These are phyloP conservation scores for Byasa hedistus DNA, from an alignment of 2,888 invertebrate genomes.

Conservation along the genomic window DNA sequence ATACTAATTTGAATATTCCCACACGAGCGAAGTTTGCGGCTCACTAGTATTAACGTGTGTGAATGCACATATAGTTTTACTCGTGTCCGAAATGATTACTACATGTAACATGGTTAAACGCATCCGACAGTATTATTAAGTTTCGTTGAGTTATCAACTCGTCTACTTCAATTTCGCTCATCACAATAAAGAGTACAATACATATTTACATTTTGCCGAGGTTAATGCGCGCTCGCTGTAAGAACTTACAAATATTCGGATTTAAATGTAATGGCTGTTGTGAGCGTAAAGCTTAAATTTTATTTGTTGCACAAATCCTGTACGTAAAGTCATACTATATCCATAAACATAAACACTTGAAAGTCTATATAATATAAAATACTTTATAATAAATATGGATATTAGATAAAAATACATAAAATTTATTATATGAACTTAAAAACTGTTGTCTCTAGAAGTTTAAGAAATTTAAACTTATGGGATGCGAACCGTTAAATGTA, in stretches of 20 bases:
- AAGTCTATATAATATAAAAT: too few species aligned
- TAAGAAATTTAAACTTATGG: too few species aligned
- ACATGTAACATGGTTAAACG: conserved; percentile 52
- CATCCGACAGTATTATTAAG: conserved; percentile 50
- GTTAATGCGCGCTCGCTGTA: conserved; percentile 44
- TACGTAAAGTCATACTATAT: conserved; percentile 1
- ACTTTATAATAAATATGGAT: background rate
- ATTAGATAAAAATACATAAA: background rate
- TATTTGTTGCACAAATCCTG: conserved; percentile 15
- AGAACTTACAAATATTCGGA: conserved; percentile 43
- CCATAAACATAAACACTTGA: background rate
- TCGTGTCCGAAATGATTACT: conserved; percentile 70
- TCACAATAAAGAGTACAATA: conserved; percentile 54
- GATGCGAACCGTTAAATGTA: background rate
- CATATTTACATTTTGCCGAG: conserved; percentile 55
- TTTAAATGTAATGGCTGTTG: conserved; percentile 32
- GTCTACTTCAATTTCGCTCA: conserved; percentile 44
- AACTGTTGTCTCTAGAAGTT: too few species aligned
- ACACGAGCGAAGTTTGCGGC: conserved; percentile 54
- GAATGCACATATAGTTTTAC: conserved; percentile 61
- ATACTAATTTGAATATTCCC: conserved; percentile 58
- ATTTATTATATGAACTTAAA: background rate
- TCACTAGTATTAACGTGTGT: conserved; percentile 45
- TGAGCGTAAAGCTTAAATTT: conserved; percentile 30
- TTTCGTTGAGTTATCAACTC: conserved; percentile 64